phyloP scores from a whole-genome alignment of 2,113 vertebrate genomes.

The Erythrocercus mccallii region DNA sequence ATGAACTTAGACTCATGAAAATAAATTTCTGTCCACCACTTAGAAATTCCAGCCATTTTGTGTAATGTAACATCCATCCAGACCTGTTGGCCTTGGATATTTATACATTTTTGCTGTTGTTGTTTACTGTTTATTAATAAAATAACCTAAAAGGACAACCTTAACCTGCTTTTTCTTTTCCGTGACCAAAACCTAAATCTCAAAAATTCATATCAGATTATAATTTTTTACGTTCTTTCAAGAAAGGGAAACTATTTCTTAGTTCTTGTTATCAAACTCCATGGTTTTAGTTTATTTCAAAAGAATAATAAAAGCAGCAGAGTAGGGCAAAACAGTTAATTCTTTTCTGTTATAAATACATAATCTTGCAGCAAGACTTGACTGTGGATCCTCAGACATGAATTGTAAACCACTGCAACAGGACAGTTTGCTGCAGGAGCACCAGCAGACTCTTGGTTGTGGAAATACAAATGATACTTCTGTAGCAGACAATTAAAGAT shows the following conservation, averaged over 20 bases:
- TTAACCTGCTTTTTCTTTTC: background rate
- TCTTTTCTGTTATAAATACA: background rate
- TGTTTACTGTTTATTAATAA: background rate
- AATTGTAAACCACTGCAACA: background rate
- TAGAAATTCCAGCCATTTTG: background rate
- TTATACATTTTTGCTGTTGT: background rate
- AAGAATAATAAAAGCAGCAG: background rate
- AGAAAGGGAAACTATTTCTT: background rate
- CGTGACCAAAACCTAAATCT: background rate
- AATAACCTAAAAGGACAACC: background rate
- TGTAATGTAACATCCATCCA: background rate
- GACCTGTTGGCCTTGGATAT: background rate
- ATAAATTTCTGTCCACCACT: background rate
- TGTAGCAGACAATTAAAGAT: constrained; percentile 3
- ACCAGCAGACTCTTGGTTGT: background rate
- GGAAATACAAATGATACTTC: background rate
- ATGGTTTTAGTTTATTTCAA: background rate
- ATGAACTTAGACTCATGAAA: background rate
- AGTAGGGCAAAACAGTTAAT: background rate
- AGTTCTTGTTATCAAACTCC: background rate
- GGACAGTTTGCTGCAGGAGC: background rate
- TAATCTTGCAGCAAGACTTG: background rate
- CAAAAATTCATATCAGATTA: background rate
- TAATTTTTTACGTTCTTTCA: background rate
- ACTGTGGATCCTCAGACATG: background rate